Conservation (phyloP, 2,113 vertebrate species). For the Pseudopodoces humilis region DNA sequence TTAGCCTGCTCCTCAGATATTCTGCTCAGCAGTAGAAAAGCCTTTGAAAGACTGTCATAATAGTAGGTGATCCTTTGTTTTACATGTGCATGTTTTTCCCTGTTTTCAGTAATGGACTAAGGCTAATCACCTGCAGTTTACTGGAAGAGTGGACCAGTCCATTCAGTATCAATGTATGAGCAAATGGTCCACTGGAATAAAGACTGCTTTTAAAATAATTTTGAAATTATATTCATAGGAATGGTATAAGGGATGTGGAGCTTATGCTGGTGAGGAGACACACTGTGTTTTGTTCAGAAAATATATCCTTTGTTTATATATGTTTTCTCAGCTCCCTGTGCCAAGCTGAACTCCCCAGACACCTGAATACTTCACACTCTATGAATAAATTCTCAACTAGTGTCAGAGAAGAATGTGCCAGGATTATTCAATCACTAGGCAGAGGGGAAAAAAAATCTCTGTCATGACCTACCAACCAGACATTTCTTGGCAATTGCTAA, state of each 20-base stretch:
- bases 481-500: slow-evolving; percentile 52
- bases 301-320: background rate
- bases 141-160: background rate
- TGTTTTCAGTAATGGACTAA: background rate
- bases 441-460: background rate
- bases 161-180: background rate
- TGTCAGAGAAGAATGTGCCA: background rate
- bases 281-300: background rate
- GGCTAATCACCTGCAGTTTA: background rate
- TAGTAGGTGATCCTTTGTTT: background rate
- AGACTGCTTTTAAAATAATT: background rate
- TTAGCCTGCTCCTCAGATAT: background rate
- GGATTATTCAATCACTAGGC: background rate
- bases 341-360: background rate
- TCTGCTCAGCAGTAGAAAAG: background rate
- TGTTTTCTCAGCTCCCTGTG: background rate
- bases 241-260: background rate
- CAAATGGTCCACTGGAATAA: background rate
- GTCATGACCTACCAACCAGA: slow-evolving; percentile 10
- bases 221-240: background rate
- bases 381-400: background rate
- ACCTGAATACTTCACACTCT: background rate
- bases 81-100: background rate
- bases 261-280: background rate
- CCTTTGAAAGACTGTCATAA: background rate